phyloP scores from a whole-genome alignment of 2,797 vertebrate species.

The Octomys mimax region DNA sequence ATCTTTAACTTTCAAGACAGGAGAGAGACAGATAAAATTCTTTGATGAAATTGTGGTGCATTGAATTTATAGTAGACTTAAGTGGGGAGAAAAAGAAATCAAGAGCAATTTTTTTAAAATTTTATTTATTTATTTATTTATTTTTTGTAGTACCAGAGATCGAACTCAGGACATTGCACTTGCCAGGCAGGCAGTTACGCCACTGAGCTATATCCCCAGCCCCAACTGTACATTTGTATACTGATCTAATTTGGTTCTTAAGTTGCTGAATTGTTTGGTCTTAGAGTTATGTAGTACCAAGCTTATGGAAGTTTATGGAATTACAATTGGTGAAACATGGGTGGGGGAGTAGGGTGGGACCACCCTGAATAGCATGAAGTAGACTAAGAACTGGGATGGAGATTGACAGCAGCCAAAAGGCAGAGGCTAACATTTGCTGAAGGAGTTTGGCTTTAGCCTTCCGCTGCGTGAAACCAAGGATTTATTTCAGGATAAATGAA shows the following conservation, averaged over 20 bases:
- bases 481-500: constrained; percentile 13
- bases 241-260: constrained; percentile 50
- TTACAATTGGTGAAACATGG: constrained; percentile 9
- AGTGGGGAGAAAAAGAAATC: not conserved
- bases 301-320: not conserved
- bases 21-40: constrained; percentile 33
- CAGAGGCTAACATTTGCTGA: not conserved
- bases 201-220: no score
- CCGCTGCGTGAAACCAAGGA: not conserved
- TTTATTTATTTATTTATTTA: no score
- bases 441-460: not conserved
- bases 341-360: not conserved
- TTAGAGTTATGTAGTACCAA: not conserved
- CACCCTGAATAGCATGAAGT: not conserved
- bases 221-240: not conserved
- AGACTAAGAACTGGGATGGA: not conserved
- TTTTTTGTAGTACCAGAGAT: no score
- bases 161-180: no score
- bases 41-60: not conserved
- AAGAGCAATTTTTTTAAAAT: not conserved
- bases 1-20: constrained; percentile 40
- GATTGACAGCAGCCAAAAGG: not conserved
- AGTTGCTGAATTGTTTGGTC: constrained; percentile 10
- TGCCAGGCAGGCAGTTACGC: no score
- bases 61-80: not conserved